A percentile compares a stretch with the other conserved stretches of the same genome.
These are phyloP conservation scores for Callospermophilus lateralis DNA, from an alignment of 2,113 vertebrate genomes.

Conservation along the genomic window DNA sequence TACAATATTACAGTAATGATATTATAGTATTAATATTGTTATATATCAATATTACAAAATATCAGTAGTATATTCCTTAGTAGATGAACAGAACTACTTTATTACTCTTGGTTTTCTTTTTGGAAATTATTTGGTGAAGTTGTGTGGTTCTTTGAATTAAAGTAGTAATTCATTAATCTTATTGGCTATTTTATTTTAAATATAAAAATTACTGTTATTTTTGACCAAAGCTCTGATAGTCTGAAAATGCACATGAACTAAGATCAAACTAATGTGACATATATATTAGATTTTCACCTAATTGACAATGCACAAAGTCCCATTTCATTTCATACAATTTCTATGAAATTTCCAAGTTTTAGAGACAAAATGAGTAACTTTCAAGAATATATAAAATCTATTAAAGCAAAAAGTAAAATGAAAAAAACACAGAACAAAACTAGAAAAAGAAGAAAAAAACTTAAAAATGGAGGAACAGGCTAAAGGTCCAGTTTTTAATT, in stretches of 20 bases:
- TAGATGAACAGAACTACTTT: neutral
- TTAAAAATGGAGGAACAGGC: neutral
- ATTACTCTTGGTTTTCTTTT: neutral
- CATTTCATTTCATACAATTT: slow-evolving; percentile 24
- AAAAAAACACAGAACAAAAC: neutral
- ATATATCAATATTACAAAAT: no score
- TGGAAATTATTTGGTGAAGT: neutral
- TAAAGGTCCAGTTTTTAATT: slow-evolving; percentile 35
- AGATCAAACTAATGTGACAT: neutral
- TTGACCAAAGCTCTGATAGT: neutral
- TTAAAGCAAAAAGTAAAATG: neutral
- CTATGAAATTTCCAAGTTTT: neutral
- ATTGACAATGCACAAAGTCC: neutral
- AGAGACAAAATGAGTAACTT: neutral
- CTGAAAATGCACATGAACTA: neutral
- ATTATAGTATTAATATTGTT: no score
- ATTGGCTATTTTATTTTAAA: neutral
- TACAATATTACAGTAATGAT: no score
- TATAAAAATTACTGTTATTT: neutral
- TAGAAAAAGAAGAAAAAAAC: neutral
- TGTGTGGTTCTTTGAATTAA: neutral
- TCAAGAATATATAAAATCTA: neutral
- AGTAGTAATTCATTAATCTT: neutral
- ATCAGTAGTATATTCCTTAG: neutral
- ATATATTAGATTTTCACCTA: neutral